Evolutionary conservation across 1,140 invertebrate species (phyloP).

Genomic region (Hestina assimilis): DNA sequence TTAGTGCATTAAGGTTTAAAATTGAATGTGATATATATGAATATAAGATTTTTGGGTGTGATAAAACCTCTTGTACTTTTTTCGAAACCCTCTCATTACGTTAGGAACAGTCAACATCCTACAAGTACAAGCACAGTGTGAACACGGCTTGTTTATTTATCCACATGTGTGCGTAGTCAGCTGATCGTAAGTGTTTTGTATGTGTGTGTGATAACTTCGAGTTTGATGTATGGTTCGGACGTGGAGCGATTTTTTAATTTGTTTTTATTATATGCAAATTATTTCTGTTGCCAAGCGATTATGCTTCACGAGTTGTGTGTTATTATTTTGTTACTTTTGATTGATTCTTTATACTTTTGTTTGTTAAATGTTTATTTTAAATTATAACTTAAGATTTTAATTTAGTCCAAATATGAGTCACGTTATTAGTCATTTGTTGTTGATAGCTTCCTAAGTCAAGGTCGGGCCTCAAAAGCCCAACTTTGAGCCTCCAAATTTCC

Average conservation of each 20-base stretch:
- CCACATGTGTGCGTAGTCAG: constrained; percentile 58
- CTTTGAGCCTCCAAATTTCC: no score
- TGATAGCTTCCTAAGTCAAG: no score
- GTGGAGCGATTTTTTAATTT: constrained; percentile 7
- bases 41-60: constrained; percentile 8
- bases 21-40: background rate
- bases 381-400: no score
- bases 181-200: constrained; percentile 37
- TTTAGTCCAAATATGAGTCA: no score
- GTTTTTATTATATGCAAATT: constrained; percentile 6
- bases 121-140: constrained; percentile 36
- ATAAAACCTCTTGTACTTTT: constrained; percentile 55
- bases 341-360: background rate
- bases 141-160: constrained; percentile 39
- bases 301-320: background rate
- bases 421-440: no score
- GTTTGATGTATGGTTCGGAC: constrained; percentile 13
- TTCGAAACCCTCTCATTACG: constrained; percentile 64
- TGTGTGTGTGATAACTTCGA: constrained; percentile 25
- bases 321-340: background rate
- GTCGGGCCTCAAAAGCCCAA: no score
- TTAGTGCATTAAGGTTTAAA: background rate
- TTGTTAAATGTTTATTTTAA: no score
- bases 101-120: constrained; percentile 50
- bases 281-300: constrained; percentile 5